Conservation (phyloP, 2,888 invertebrate genomes). For the Andricus quercusramuli region DNA sequence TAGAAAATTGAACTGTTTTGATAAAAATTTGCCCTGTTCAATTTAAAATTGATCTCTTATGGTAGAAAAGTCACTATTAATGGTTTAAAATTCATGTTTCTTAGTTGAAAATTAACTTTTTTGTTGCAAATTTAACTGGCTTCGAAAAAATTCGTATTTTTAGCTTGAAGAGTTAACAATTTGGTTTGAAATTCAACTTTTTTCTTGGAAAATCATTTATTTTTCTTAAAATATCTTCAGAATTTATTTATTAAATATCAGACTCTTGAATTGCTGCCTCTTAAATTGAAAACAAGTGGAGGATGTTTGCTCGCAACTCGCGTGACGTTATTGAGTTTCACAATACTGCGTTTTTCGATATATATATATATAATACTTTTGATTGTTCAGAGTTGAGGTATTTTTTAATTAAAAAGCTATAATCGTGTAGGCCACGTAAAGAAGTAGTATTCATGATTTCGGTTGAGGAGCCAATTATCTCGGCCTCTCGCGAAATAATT, state of each 20-base stretch:
- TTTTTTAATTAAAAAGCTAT: constrained; percentile 2
- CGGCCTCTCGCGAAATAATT: constrained; percentile 20
- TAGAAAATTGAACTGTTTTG: too few relatives aligned
- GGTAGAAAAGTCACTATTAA: too few relatives aligned
- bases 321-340: neutral
- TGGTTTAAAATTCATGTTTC: too few relatives aligned
- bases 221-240: too few relatives aligned
- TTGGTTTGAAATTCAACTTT: too few relatives aligned
- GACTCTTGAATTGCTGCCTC: neutral
- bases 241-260: neutral
- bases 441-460: constrained; percentile 11
- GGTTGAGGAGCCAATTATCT: constrained; percentile 14
- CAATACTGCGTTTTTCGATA: neutral
- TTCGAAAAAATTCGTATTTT: too few relatives aligned
- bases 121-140: too few relatives aligned
- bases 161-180: too few relatives aligned
- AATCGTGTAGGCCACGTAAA: neutral
- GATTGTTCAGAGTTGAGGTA: neutral
- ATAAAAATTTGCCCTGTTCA: too few relatives aligned
- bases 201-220: too few relatives aligned
- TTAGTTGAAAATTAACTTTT: too few relatives aligned
- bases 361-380: neutral
- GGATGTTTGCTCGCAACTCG: constrained; percentile 4
- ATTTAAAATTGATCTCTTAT: too few relatives aligned
- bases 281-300: neutral